Base-by-base conservation (phyloP, 1,140 invertebrate species). In the Caerostris extrusa region DNA sequence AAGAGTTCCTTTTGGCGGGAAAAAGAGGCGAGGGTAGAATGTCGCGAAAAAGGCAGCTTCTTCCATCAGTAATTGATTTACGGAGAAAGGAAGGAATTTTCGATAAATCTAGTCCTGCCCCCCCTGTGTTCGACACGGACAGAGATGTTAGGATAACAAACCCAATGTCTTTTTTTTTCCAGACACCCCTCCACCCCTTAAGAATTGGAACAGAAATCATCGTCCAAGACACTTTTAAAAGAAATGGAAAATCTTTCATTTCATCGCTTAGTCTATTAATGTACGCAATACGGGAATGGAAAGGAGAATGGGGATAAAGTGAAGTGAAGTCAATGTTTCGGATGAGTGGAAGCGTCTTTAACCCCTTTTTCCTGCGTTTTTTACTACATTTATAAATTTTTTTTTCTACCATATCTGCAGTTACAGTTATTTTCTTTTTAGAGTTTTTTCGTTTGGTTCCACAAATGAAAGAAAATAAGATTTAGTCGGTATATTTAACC, bases 61-160 rank as follows among this genome's bases (percentile, higher is more conserved):
- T 93, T 87, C 83, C 64, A 87, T 87, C 71, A 93, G 87, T 93
- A 93, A 93, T 93, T 93, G 91, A 93, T 93, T 93, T 93, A 71
- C 61, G 60, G 77, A 7, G 81, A 82, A 77, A 56, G 89, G 58
- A 67, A 64, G 90, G 82, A 83, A 83, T 83, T 83, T 83, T 83
- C 82, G 82, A 69, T 90, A 55, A 64, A 67, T 90, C 61, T 90
- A 50, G 8, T 17, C 61, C n/a, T 34, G 34, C 55, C 53, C 17
- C 53, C 69, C n/a, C 71, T 19, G 50, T 77, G 71, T 77, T 77
- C 71, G 71, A 77, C 71, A 77, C 34, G 71, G 71, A 34, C 71
- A 12, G 7, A 77, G 71, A 77, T 77, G 71, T 77, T 77, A 71
- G 53, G 87, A 90, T 90, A 90, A 90, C 87, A 90, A 90, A 90